Percentiles rank a stretch among this genome's conserved stretches.
Evolutionary conservation across 53 echinoderm and acorn worm species (phyloP).

Genomic region (Antedon mediterranea): DNA sequence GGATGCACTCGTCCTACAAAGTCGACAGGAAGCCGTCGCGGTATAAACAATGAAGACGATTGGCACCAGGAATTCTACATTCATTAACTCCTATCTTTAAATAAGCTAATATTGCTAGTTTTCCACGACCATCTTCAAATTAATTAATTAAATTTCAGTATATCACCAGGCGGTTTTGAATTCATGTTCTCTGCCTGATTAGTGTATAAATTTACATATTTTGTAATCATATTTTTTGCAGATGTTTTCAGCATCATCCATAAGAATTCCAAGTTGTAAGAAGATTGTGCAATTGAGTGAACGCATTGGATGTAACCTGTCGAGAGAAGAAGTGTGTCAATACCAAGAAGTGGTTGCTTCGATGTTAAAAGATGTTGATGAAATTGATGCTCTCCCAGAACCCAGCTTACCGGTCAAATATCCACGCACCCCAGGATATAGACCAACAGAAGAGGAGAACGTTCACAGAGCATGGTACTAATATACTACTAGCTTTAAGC

Average conservation of each 20-base stretch:
- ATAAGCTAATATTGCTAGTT: too few relatives aligned
- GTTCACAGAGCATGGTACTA: conserved; percentile 55
- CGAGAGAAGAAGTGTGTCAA: background rate
- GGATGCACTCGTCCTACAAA: too few relatives aligned
- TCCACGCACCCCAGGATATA: conserved; percentile 49
- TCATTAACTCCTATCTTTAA: too few relatives aligned
- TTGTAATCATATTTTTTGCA: too few relatives aligned
- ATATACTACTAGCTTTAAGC: background rate
- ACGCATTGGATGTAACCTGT: background rate
- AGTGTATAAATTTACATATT: too few relatives aligned
- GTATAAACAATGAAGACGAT: too few relatives aligned
- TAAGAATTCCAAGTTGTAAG: background rate
- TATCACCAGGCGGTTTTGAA: too few relatives aligned
- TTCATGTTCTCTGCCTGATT: too few relatives aligned
- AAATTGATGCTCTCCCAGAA: conserved; percentile 31
- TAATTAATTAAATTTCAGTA: too few relatives aligned
- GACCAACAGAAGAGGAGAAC: conserved; percentile 45
- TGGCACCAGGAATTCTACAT: too few relatives aligned
- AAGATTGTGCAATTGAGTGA: background rate
- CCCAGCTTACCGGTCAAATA: conserved; percentile 58
- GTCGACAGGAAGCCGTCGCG: too few relatives aligned
- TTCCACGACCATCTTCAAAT: too few relatives aligned
- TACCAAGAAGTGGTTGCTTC: conserved; percentile 36
- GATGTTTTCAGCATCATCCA: background rate
- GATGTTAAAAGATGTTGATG: conserved; percentile 21